Evolutionary conservation across 2,797 vertebrate genomes (phyloP).

Genomic region (Cetoscarus ocellatus): DNA sequence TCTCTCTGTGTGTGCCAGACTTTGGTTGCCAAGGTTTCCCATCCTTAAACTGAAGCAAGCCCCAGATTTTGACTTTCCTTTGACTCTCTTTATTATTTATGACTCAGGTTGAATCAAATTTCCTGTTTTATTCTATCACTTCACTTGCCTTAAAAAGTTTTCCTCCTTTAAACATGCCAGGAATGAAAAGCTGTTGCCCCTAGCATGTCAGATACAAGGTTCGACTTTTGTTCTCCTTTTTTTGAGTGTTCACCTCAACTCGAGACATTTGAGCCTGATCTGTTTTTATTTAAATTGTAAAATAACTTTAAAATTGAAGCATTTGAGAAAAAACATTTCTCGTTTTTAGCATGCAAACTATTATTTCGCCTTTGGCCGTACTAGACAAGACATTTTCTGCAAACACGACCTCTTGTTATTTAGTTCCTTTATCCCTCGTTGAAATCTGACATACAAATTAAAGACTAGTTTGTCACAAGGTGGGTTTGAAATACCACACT

Average conservation of each 20-base stretch:
- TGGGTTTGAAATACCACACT: constrained; percentile 72
- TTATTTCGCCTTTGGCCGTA: constrained; percentile 61
- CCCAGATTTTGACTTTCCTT: constrained; percentile 12
- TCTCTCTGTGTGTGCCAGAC: too few relatives aligned
- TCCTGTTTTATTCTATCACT: not conserved
- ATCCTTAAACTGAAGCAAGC: not conserved
- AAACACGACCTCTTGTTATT: constrained; percentile 59
- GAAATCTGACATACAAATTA: constrained; percentile 65
- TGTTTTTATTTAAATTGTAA: constrained; percentile 21
- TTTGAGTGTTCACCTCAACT: constrained; percentile 5
- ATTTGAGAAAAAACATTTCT: constrained; percentile 46
- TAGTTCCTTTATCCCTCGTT: constrained; percentile 49
- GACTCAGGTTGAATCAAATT: constrained; percentile 30
- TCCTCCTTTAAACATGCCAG: constrained; percentile 19
- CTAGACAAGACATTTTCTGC: constrained; percentile 47
- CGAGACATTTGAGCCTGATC: constrained; percentile 47
- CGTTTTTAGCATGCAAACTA: constrained; percentile 50
- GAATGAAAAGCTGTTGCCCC: constrained; percentile 35
- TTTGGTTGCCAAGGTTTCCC: not conserved
- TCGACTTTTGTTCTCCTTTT: constrained; percentile 20
- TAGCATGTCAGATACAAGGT: constrained; percentile 41
- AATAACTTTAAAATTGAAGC: constrained; percentile 47
- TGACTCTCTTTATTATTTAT: constrained; percentile 24
- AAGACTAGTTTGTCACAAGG: constrained; percentile 66
- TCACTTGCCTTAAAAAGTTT: constrained; percentile 26